A percentile compares a stretch with the other conserved stretches of the same genome.
Evolutionary conservation across 2,113 vertebrate genomes (phyloP).

Genomic region (Sigmodon hispidus): DNA sequence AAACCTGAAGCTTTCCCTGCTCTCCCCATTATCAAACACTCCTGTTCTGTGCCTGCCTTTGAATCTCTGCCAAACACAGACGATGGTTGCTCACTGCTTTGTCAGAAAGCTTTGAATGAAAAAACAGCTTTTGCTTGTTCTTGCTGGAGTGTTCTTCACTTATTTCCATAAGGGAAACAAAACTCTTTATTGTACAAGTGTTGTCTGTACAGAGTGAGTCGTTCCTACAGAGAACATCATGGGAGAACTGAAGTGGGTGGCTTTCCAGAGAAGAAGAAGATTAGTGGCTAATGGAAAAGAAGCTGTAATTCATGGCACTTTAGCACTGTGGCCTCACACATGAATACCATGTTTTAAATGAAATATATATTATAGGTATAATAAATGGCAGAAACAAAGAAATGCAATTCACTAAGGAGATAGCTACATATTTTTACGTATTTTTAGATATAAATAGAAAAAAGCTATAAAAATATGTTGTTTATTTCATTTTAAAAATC

Average conservation of each 20-base stretch:
- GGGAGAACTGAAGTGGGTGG: not conserved
- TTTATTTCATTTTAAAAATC: not conserved
- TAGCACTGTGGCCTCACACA: not conserved
- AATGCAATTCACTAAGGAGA: not conserved
- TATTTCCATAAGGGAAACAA: not conserved
- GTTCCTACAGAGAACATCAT: not conserved
- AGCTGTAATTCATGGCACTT: not conserved
- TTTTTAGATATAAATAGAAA: not conserved
- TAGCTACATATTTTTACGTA: not conserved
- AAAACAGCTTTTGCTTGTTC: not conserved
- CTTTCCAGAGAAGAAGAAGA: not conserved
- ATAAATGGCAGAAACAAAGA: conserved; percentile 7
- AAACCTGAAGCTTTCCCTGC: not conserved
- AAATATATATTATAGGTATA: conserved; percentile 41
- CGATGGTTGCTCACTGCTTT: not conserved
- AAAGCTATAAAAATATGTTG: not conserved
- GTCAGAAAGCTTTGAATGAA: not conserved
- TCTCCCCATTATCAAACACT: not conserved
- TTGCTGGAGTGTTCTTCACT: not conserved
- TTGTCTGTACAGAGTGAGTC: not conserved
- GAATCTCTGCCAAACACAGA: not conserved
- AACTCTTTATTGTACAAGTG: not conserved
- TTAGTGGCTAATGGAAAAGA: not conserved
- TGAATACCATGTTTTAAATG: conserved; percentile 41
- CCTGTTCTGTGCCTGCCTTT: not conserved